Evolutionary conservation across 2,113 vertebrate species (phyloP), one percentile per base, ranked within the genome.

Genomic region (Pelecanus crispus): DNA sequence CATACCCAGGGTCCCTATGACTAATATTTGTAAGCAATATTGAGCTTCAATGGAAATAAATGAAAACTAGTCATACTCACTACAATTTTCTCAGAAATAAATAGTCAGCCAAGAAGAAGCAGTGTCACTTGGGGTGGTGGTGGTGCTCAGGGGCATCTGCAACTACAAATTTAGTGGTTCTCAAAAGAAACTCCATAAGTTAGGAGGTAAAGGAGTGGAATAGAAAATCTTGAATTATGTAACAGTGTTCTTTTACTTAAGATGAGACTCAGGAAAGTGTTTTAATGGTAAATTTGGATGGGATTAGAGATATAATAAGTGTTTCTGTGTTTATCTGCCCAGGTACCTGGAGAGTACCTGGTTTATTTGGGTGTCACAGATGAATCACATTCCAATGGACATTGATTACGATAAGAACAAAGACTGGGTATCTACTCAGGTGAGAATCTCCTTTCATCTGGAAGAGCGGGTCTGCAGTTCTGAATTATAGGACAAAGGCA

Each of bases 401-500:
- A 99, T 99, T 13, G 98, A 98, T 59, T 97, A 98, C 1, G 98
- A 98, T 70, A 95, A 47, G 66, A 98, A 98, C 26, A 8, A 83
- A 63, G 98, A 99, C 93, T 99, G 98, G 98, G 82, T 98, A 13
- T 98, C 98, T 49, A 98, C 97, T 38, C 98, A 98, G 98, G 98
- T 99, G 63, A 97, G 97, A 66, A 67, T 17, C 15, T 86, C 38
- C 74, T 55, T 58, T 58, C 20, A 50, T 71, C 47, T 79, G 73
- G 16, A 59, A 47, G 34, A 21, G 15, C 42, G 58, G 21, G 17
- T 25, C 75, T 91, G 22, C 44, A 49, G 20, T 28, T 49, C 40
- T 77, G 19, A 56, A 8, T 61, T 75, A 55, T 0, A 56, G 65
- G 32, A 20, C 18, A 72, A 61, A 55, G 31, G 9, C 31, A 49